phyloP scores from a whole-genome alignment of 2,797 vertebrate genomes.

The Chaetophractus vellerosus region DNA sequence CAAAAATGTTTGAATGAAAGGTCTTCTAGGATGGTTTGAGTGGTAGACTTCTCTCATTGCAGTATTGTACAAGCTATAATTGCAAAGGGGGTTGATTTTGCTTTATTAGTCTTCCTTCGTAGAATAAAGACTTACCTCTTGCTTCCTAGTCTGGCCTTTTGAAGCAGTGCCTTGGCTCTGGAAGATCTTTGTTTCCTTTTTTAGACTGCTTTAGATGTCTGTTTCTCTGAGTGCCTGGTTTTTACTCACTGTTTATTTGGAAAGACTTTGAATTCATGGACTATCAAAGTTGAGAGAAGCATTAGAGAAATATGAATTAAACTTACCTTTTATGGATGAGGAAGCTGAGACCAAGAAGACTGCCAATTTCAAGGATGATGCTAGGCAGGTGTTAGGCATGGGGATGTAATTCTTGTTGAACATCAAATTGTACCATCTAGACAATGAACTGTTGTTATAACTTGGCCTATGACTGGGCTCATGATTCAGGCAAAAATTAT shows the following conservation, averaged over 20 bases:
- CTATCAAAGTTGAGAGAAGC: neutral
- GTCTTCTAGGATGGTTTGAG: neutral
- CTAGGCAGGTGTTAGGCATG: no score
- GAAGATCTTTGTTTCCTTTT: neutral
- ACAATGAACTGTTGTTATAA: no score
- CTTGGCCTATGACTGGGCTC: no score
- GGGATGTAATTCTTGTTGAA: no score
- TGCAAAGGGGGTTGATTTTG: neutral
- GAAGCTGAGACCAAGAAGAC: no score
- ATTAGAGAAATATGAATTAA: neutral
- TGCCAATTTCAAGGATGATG: no score
- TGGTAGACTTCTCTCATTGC: neutral
- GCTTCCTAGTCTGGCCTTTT: neutral
- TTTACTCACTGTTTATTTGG: neutral
- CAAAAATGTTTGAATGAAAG: neutral
- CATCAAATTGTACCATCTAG: no score
- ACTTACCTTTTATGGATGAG: no score
- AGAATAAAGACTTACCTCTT: neutral
- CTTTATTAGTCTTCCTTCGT: neutral
- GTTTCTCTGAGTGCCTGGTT: neutral
- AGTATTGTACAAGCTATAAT: neutral
- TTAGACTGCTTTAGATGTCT: neutral
- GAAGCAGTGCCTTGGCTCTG: neutral
- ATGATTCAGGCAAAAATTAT: no score
- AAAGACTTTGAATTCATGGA: neutral